Conservation (phyloP, 2,888 invertebrate genomes). For the Rhagium mordax region DNA sequence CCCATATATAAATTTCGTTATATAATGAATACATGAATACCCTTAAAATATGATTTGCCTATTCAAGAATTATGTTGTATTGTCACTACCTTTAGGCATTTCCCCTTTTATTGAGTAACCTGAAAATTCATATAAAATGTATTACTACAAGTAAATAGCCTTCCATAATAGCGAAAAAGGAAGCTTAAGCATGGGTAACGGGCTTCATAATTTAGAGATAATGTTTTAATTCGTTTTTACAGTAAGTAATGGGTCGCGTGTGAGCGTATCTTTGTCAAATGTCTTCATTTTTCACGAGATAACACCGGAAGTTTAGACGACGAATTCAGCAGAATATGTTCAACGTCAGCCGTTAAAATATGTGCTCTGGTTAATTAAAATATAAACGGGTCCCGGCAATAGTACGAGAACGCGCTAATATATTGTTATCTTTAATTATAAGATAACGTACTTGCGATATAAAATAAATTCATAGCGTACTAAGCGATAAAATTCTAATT, state of each 20-base stretch:
- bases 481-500: too few species aligned
- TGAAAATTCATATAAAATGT: not conserved
- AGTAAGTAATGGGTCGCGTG: constrained; percentile 32
- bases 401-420: not conserved
- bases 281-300: constrained; percentile 37
- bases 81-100: not conserved
- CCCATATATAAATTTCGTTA: too few species aligned
- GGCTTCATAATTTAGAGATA: constrained; percentile 20
- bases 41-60: too few species aligned
- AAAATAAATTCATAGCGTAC: not conserved
- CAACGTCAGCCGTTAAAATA: not conserved
- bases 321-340: constrained; percentile 14
- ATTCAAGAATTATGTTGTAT: not conserved
- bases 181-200: constrained; percentile 1
- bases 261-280: constrained; percentile 33
- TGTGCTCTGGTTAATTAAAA: constrained; percentile 13
- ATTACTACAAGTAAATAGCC: not conserved
- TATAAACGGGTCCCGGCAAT: not conserved
- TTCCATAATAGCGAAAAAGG: not conserved
- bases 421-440: not conserved
- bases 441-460: not conserved
- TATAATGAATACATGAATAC: too few species aligned
- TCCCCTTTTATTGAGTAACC: not conserved
- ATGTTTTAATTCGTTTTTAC: constrained; percentile 26
- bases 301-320: constrained; percentile 3